Percentiles rank a stretch among this genome's conserved stretches.
Evolutionary conservation across 2,113 vertebrate species (phyloP).

Genomic region (Melanerpes aurifrons): DNA sequence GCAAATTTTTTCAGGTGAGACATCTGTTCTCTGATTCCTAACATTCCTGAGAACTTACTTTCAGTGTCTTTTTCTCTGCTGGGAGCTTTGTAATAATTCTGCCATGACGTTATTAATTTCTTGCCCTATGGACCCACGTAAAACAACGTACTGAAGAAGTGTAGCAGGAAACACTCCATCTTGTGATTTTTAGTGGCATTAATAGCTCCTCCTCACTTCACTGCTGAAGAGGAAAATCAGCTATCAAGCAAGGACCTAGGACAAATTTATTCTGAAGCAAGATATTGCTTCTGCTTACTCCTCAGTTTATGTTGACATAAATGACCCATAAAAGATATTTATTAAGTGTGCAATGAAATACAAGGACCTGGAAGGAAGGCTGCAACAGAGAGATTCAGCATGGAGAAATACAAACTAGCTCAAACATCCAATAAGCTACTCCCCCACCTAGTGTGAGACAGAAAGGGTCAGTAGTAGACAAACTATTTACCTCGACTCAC

Average conservation of each 20-base stretch:
- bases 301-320: not conserved
- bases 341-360: not conserved
- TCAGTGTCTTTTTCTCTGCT: not conserved
- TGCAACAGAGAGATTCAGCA: not conserved
- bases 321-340: not conserved
- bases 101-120: not conserved
- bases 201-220: not conserved
- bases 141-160: not conserved
- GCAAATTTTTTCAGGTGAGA: not conserved
- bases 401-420: not conserved
- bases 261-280: not conserved
- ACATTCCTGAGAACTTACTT: not conserved
- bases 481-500: not conserved
- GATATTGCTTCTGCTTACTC: not conserved
- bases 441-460: not conserved
- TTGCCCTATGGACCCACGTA: not conserved
- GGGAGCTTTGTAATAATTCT: not conserved
- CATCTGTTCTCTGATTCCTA: not conserved
- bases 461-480: not conserved
- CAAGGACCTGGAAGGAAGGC: not conserved
- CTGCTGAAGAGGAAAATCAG: not conserved
- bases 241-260: not conserved
- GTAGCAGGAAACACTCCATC: not conserved
- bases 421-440: not conserved
- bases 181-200: not conserved